Evolutionary conservation across 2,113 vertebrate species (phyloP).

Genomic region (Hystrix cristata): DNA sequence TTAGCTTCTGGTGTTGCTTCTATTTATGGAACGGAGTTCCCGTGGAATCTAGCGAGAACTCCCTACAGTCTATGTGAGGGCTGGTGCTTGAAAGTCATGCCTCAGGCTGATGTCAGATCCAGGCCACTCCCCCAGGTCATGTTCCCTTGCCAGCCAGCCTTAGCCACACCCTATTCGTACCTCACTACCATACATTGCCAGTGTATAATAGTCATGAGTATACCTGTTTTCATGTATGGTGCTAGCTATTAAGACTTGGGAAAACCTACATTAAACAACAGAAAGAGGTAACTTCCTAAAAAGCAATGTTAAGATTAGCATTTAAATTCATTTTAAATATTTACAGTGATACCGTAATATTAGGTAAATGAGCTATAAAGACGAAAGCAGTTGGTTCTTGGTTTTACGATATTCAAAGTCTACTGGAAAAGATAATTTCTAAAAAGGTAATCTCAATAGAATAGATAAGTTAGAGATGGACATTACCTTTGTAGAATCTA

Average conservation of each 20-base stretch:
- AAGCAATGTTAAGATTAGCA: not conserved
- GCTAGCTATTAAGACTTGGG: not conserved
- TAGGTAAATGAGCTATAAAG: conserved; percentile 12
- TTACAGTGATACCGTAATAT: not conserved
- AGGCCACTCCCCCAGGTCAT: too few relatives aligned
- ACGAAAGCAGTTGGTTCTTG: conserved; percentile 39
- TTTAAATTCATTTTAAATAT: conserved; percentile 30
- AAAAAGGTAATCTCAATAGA: conserved; percentile 18
- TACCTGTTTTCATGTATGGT: not conserved
- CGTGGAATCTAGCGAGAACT: too few relatives aligned
- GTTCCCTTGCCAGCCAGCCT: too few relatives aligned
- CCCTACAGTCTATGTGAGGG: too few relatives aligned
- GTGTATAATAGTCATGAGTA: not conserved
- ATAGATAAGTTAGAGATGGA: conserved; percentile 28
- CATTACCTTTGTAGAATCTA: conserved; percentile 7
- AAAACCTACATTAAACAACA: not conserved
- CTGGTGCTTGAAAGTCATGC: too few relatives aligned
- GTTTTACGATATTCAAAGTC: not conserved
- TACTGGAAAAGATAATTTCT: not conserved
- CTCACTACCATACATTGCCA: not conserved
- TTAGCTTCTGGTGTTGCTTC: too few relatives aligned
- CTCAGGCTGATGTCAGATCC: too few relatives aligned
- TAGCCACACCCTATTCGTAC: too few relatives aligned
- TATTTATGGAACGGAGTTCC: too few relatives aligned
- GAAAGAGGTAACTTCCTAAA: conserved; percentile 16